Evolutionary conservation across 2,113 vertebrate species (phyloP).

Genomic region (Eolophus roseicapilla): DNA sequence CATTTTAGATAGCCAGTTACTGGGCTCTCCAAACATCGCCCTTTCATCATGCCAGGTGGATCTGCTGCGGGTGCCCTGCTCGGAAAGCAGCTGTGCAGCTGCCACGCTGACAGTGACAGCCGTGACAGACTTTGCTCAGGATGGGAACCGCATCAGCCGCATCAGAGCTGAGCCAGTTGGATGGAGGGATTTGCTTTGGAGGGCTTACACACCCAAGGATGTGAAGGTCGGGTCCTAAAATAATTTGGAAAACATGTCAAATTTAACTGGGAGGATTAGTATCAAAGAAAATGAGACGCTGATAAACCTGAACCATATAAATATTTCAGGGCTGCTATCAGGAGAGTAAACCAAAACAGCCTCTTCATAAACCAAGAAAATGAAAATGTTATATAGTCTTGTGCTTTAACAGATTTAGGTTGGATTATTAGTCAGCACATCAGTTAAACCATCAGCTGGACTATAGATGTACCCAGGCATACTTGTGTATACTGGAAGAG

Average conservation of each 20-base stretch:
- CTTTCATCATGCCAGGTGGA: slow-evolving; percentile 78
- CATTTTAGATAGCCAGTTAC: slow-evolving; percentile 55
- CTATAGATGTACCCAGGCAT: not conserved
- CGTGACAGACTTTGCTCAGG: slow-evolving; percentile 75
- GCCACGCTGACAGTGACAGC: slow-evolving; percentile 71
- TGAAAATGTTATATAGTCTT: not conserved
- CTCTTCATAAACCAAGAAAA: not conserved
- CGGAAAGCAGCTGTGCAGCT: slow-evolving; percentile 60
- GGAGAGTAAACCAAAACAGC: not conserved
- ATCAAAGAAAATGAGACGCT: not conserved
- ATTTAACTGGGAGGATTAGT: not conserved
- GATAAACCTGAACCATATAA: not conserved
- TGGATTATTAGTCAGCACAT: not conserved
- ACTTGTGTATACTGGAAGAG: not conserved
- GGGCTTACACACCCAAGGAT: slow-evolving; percentile 60
- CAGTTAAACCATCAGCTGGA: not conserved
- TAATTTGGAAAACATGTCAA: not conserved
- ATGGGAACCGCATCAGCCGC: slow-evolving; percentile 68
- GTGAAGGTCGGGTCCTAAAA: slow-evolving; percentile 67
- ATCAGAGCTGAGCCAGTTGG: slow-evolving; percentile 25
- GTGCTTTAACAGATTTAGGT: not conserved
- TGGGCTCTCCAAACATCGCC: slow-evolving; percentile 63
- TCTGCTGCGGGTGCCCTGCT: slow-evolving; percentile 62
- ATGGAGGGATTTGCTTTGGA: slow-evolving; percentile 70
- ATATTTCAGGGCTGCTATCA: not conserved